These are phyloP conservation scores for Alectura lathami DNA, from an alignment of 2,113 vertebrate species.

Conservation along the genomic window DNA sequence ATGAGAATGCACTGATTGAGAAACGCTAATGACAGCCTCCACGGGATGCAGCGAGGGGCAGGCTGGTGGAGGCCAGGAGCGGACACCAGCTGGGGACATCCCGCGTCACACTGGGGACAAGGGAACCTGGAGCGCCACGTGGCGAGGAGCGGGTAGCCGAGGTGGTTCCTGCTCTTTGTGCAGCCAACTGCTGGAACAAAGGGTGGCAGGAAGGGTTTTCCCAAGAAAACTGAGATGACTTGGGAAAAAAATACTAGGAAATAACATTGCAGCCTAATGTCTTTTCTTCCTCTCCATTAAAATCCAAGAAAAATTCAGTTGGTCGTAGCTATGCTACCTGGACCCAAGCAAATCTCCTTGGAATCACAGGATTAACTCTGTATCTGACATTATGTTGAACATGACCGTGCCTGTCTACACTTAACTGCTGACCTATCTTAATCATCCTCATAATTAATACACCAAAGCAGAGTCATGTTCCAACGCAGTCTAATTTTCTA, in stretches of 20 bases:
- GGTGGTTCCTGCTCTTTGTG: neutral
- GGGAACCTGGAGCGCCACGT: neutral
- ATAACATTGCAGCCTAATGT: neutral
- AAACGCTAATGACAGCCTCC: slow-evolving; percentile 1
- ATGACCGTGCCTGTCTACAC: slow-evolving; percentile 31
- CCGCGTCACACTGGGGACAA: neutral
- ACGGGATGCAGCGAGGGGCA: neutral
- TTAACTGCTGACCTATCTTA: slow-evolving; percentile 63
- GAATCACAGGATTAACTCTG: neutral
- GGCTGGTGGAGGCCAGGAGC: neutral
- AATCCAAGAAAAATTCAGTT: neutral
- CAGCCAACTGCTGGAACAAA: neutral
- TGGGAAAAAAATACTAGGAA: neutral
- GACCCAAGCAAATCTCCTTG: neutral
- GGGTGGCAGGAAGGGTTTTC: neutral
- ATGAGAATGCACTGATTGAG: slow-evolving; percentile 37
- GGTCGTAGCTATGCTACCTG: neutral
- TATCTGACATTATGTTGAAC: neutral
- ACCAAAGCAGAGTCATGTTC: slow-evolving; percentile 39
- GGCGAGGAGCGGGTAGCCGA: rapidly evolving
- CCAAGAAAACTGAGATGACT: neutral
- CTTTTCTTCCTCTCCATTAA: neutral
- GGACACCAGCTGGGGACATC: neutral
- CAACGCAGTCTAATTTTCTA: slow-evolving; percentile 30
- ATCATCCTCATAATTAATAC: slow-evolving; percentile 44